Conservation (phyloP, 1,140 invertebrate species). For the silkworm (Bombyx mori) region ASM3026992v2 NC_085122.1:2565501-2566000, state of each 20-base stretch:
- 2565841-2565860: conserved; percentile 21
- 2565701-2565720: conserved; percentile 72
- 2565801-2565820: conserved; percentile 52
- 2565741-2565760: conserved; percentile 74
- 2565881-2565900: conserved; percentile 70
- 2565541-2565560: conserved; percentile 67
- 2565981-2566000: conserved; percentile 79
- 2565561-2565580: conserved; percentile 39
- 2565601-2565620: conserved; percentile 73
- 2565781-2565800: conserved; percentile 71
- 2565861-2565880: conserved; percentile 69
- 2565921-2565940: conserved; percentile 85
- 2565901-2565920: conserved; percentile 73
- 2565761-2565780: conserved; percentile 45
- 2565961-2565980: conserved; percentile 82
- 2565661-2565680: conserved; percentile 58
- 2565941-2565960: conserved; percentile 76
- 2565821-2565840: conserved; percentile 30
- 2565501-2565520: conserved; percentile 83
- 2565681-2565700: conserved; percentile 74
- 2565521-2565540: conserved; percentile 82
- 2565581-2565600: conserved; percentile 56
- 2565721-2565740: conserved; percentile 76
- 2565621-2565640: conserved; percentile 68
- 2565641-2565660: conserved; percentile 40